Percentiles rank a stretch among this genome's conserved stretches.
Conservation (phyloP, 1,140 invertebrate genomes). For the Ephestia elutella region DNA sequence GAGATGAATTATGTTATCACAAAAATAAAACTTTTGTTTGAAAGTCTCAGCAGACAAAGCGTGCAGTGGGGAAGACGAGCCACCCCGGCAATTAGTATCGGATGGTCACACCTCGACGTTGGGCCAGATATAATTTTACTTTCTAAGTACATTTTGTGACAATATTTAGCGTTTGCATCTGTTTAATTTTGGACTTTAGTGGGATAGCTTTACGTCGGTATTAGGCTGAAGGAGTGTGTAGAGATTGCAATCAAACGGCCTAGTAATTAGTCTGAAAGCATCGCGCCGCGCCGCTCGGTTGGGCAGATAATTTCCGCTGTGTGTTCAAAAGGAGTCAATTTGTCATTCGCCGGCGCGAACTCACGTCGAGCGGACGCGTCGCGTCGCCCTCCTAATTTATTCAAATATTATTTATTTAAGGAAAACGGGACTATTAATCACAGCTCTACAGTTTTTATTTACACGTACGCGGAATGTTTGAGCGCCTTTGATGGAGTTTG, state of each 20-base stretch:
- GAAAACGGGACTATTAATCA: constrained; percentile 71
- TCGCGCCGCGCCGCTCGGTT: constrained; percentile 61
- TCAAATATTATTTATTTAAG: constrained; percentile 72
- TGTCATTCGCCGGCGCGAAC: constrained; percentile 67
- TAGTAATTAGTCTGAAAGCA: constrained; percentile 70
- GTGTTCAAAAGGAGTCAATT: constrained; percentile 68
- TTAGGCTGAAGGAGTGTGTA: constrained; percentile 18
- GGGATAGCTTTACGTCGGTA: constrained; percentile 28
- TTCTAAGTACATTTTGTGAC: constrained; percentile 68
- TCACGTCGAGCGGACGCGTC: constrained; percentile 58
- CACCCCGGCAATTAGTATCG: constrained; percentile 67
- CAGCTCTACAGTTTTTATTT: constrained; percentile 68
- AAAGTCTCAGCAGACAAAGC: neutral
- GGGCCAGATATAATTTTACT: constrained; percentile 66
- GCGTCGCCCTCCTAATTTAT: constrained; percentile 66
- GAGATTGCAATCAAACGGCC: constrained; percentile 67
- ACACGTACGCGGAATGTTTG: constrained; percentile 50
- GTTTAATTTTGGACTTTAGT: constrained; percentile 30
- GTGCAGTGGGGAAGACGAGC: constrained; percentile 23
- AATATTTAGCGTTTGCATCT: constrained; percentile 45
- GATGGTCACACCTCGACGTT: constrained; percentile 68
- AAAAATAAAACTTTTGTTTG: neutral
- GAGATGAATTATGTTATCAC: neutral
- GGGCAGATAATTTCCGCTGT: constrained; percentile 71
- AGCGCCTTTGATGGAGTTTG: constrained; percentile 59